A percentile compares a stretch with the other conserved stretches of the same genome.
These are phyloP conservation scores for Ormyrus rosae DNA, from an alignment of 2,888 invertebrate genomes.

Conservation along the genomic window DNA sequence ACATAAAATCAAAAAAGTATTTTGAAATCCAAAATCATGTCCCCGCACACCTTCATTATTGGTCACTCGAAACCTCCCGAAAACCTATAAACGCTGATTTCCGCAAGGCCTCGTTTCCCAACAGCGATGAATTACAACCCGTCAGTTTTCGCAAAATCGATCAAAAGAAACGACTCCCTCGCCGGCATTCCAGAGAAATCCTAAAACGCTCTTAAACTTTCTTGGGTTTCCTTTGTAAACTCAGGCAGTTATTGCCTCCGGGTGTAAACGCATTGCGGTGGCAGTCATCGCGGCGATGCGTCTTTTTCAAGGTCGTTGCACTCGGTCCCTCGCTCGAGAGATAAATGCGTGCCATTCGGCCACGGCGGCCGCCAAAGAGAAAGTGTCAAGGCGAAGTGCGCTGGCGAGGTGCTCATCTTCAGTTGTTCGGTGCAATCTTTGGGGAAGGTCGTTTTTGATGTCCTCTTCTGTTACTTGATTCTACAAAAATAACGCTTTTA, in stretches of 20 bases:
- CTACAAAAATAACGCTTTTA: not conserved
- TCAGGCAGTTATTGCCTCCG: not conserved
- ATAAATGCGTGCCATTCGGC: conserved; percentile 44
- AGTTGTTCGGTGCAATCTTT: conserved; percentile 8
- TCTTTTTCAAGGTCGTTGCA: conserved; percentile 55
- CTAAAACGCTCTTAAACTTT: not conserved
- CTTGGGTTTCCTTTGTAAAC: conserved; percentile 26
- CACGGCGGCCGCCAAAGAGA: conserved; percentile 20
- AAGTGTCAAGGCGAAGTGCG: conserved; percentile 46
- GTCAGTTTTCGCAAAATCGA: no score
- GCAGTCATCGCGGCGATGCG: conserved; percentile 10
- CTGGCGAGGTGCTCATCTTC: not conserved
- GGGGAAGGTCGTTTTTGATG: not conserved
- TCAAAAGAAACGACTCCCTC: not conserved
- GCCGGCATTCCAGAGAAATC: conserved; percentile 13
- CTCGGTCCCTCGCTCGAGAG: conserved; percentile 7
- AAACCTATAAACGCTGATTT: no score
- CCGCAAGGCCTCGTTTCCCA: no score
- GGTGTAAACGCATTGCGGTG: conserved; percentile 12
- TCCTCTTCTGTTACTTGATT: not conserved
- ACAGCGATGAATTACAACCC: no score
- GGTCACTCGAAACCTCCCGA: no score
- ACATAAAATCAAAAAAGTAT: no score
- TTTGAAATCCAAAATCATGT: no score
- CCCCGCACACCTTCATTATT: no score